A percentile compares a stretch with the other conserved stretches of the same genome.
Evolutionary conservation across 2,888 invertebrate species (phyloP).

Genomic region (Ophioninae sp.): DNA sequence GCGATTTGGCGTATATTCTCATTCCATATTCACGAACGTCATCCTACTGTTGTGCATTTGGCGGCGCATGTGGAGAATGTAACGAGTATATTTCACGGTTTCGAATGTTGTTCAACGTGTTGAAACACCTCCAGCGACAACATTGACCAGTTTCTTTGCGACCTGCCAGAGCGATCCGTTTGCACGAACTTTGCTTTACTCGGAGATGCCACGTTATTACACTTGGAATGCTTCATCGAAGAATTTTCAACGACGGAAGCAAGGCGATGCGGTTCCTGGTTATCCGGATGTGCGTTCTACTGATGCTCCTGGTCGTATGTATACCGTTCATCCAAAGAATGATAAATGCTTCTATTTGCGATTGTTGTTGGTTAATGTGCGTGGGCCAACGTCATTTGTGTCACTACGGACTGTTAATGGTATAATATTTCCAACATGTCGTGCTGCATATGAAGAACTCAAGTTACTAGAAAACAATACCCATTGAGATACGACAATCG

Average conservation of each 20-base stretch:
- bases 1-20: constrained; percentile 68
- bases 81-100: constrained; percentile 68
- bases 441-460: too few relatives aligned
- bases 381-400: too few relatives aligned
- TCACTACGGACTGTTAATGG: too few relatives aligned
- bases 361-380: constrained; percentile 71
- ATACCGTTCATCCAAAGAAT: constrained; percentile 72
- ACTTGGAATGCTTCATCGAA: constrained; percentile 52
- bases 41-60: constrained; percentile 69
- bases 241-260: constrained; percentile 58
- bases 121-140: constrained; percentile 52
- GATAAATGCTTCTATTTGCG: constrained; percentile 73
- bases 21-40: constrained; percentile 70
- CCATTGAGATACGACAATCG: constrained; percentile 67
- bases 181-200: constrained; percentile 30
- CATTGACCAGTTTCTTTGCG: constrained; percentile 67
- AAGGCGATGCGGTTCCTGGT: constrained; percentile 65
- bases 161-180: constrained; percentile 59
- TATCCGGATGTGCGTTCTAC: constrained; percentile 58
- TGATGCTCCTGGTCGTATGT: constrained; percentile 70
- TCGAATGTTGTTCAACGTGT: constrained; percentile 57
- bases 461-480: constrained; percentile 72
- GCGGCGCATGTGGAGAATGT: constrained; percentile 72
- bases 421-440: too few relatives aligned
- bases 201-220: constrained; percentile 55